Conservation (phyloP, 2,888 invertebrate species). For the Sarcophaga carnaria region DNA sequence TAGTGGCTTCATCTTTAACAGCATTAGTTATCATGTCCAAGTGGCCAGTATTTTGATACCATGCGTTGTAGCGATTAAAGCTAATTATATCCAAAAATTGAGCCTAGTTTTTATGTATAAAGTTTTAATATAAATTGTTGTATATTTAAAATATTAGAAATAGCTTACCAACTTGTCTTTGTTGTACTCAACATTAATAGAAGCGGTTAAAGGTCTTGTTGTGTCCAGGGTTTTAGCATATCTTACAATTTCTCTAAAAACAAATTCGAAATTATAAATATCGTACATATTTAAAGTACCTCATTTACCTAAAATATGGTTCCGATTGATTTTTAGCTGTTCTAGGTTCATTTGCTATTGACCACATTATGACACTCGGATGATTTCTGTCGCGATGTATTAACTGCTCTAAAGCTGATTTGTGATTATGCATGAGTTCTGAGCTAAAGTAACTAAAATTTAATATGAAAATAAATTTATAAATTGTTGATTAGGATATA, state of each 20-base stretch:
- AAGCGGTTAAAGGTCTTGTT: slow-evolving; percentile 93
- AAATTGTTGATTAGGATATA: too few species aligned
- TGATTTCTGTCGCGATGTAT: slow-evolving; percentile 96
- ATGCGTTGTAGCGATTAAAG: slow-evolving; percentile 97
- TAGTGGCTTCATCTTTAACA: slow-evolving; percentile 88
- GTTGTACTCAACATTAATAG: slow-evolving; percentile 85
- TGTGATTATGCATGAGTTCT: slow-evolving; percentile 89
- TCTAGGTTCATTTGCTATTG: slow-evolving; percentile 96
- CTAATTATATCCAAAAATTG: slow-evolving; percentile 93
- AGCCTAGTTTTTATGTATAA: slow-evolving; percentile 83
- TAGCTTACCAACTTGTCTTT: slow-evolving; percentile 86
- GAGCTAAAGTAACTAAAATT: slow-evolving; percentile 85
- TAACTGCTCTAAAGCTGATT: slow-evolving; percentile 92
- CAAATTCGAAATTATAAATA: background rate
- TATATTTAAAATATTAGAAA: background rate
- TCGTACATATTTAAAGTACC: background rate
- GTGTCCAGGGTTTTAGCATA: slow-evolving; percentile 90
- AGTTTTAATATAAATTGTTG: background rate
- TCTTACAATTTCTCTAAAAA: slow-evolving; percentile 86
- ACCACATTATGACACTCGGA: slow-evolving; percentile 98
- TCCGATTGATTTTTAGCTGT: slow-evolving; percentile 86
- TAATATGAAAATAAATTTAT: background rate
- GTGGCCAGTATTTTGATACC: slow-evolving; percentile 94
- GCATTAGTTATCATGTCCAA: slow-evolving; percentile 88
- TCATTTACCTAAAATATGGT: slow-evolving; percentile 89